These are phyloP conservation scores for Dromaius novaehollandiae DNA, from an alignment of 2,113 vertebrate species.

Conservation along the genomic window DNA sequence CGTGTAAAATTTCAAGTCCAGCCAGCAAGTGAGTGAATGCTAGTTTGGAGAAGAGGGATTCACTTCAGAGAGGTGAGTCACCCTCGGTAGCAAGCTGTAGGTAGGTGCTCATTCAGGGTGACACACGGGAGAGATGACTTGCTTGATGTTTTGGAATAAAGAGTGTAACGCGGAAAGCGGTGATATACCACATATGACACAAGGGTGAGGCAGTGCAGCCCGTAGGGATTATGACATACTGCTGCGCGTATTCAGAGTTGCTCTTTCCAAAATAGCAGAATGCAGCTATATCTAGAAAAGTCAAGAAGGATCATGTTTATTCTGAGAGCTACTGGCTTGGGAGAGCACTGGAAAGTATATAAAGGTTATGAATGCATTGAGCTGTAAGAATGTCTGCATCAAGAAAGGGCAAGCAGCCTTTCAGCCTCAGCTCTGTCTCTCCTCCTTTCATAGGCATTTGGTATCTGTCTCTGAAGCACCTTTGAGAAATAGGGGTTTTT, in stretches of 20 bases:
- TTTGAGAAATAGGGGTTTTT: background rate
- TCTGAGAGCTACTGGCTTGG: background rate
- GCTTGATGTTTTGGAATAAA: background rate
- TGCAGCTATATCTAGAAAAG: background rate
- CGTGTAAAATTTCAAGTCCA: background rate
- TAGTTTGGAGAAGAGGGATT: background rate
- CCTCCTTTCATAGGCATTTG: background rate
- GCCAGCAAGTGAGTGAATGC: background rate
- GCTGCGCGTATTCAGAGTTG: constrained; percentile 26
- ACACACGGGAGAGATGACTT: background rate
- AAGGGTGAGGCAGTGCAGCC: constrained; percentile 6
- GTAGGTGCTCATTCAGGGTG: background rate
- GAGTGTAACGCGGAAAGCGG: background rate
- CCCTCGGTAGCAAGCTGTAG: fast-evolving
- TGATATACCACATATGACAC: constrained; percentile 8
- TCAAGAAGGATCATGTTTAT: background rate
- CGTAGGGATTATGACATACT: constrained; percentile 25
- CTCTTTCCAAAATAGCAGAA: constrained; percentile 4
- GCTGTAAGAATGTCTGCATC: background rate
- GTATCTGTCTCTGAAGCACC: background rate
- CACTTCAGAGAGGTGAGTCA: background rate
- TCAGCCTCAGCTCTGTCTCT: background rate
- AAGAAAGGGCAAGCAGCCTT: background rate
- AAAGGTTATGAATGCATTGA: background rate
- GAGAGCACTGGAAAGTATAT: background rate